phyloP scores from a whole-genome alignment of 2,113 vertebrate genomes.

The Microcebus jonahi region DNA sequence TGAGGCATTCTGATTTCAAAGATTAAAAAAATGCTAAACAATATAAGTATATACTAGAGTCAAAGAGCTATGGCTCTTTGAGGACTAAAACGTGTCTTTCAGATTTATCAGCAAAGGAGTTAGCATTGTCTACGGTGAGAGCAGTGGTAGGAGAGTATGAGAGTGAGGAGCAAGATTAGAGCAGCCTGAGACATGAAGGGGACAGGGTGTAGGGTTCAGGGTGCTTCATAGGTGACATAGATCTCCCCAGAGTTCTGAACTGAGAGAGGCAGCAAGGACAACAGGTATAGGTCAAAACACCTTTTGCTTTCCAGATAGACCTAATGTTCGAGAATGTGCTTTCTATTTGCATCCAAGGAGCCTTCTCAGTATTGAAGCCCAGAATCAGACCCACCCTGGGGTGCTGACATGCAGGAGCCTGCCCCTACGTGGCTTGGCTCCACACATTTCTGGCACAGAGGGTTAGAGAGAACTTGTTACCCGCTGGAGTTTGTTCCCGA shows the following conservation, averaged over 20 bases:
- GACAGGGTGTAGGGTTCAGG: not conserved
- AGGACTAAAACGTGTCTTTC: not conserved
- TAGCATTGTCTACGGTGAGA: too few species aligned
- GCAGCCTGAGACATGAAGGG: not conserved
- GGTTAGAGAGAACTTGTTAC: not conserved
- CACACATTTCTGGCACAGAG: fast-evolving
- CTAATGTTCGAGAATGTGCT: not conserved
- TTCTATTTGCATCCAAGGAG: not conserved
- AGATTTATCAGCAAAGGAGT: not conserved
- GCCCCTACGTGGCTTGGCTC: not conserved
- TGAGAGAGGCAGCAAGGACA: not conserved
- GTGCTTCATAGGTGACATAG: not conserved
- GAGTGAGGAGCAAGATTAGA: not conserved
- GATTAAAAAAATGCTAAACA: not conserved
- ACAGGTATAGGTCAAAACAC: not conserved
- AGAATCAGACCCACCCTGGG: not conserved
- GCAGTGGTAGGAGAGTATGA: not conserved
- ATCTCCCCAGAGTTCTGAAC: not conserved
- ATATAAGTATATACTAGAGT: not conserved
- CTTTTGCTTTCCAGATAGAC: not conserved
- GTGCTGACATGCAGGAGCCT: not conserved
- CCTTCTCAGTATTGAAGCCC: not conserved
- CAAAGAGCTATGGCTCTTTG: not conserved
- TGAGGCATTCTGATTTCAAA: not conserved
- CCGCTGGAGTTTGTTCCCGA: not conserved